Evolutionary conservation across 2,113 vertebrate species (phyloP), one percentile per base, ranked within the genome.

Genomic region (Psilopogon haemacephalus): DNA sequence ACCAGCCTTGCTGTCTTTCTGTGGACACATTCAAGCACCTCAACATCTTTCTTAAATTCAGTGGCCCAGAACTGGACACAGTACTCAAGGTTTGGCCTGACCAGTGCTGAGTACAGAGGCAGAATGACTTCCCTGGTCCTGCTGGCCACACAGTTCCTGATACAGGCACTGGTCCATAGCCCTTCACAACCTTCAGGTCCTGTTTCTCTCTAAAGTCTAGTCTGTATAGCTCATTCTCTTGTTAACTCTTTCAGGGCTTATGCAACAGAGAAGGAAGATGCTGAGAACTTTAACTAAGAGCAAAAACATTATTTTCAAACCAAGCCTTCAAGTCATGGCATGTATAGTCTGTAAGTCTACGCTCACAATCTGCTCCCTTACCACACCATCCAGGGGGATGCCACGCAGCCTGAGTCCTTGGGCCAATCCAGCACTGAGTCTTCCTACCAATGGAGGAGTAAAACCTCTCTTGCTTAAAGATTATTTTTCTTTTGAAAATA

Each of bases 351-450:
- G 7, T 44, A 35, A 80, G 52, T 50, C 23, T 24, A 8, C 26
- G 48, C 11, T 26, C 26, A 26, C 12, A 50, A 50, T 18, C 15
- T 46, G 21, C 19, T 37, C 30, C 71, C 21, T 23, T 37, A 28
- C 27, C 27, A 17, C 30, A 17, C 12, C 0, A 0, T 15, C 16
- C 13, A 8, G 3, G 30, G 8, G 3, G 8, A 38, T 64, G 9
- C 35, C 42, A 44, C 7, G 23, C 1, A 1, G 24, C 15, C 12
- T 4, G 27, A 20, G n/a, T 21, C 55, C 30, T 75, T 30, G 56
- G 32, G 38, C 35, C 82, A 70, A 26, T 24, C 14, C n/a, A 62
- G 10, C 5, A 28, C 35, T 10, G 7, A 82, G 15, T 21, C 30
- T 42, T 60, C 30, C 42, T n/a, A 71, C 37, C 52, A 32, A 84